A percentile compares a stretch with the other conserved stretches of the same genome.
These are phyloP conservation scores for Takifugu rubripes DNA, from an alignment of 2,797 vertebrate species.

Conservation along the genomic window DNA sequence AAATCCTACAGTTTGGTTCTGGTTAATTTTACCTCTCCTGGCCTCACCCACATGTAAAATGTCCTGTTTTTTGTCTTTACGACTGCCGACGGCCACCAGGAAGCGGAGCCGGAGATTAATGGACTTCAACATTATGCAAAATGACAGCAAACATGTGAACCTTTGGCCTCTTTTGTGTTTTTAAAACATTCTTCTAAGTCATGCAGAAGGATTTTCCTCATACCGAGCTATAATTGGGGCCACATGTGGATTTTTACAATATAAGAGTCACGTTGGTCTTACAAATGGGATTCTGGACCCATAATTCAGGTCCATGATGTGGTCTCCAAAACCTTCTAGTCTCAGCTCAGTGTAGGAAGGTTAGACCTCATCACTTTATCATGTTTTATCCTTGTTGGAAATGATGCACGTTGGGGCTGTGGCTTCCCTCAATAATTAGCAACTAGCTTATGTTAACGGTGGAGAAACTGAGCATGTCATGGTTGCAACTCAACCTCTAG, in stretches of 20 bases:
- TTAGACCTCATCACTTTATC: slow-evolving; percentile 1
- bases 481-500: no score
- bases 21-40: slow-evolving; percentile 10
- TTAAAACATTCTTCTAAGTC: slow-evolving; percentile 23
- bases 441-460: no score
- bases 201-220: slow-evolving; percentile 36
- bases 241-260: slow-evolving; percentile 41
- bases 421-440: no score
- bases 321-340: slow-evolving; percentile 1
- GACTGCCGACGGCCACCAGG: not conserved
- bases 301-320: not conserved
- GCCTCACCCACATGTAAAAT: not conserved
- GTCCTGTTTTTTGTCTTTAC: not conserved
- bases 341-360: slow-evolving; percentile 23
- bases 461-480: no score
- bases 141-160: slow-evolving; percentile 28
- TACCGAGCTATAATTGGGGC: slow-evolving; percentile 34
- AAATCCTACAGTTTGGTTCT: slow-evolving; percentile 3
- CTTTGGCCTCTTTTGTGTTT: slow-evolving; percentile 22
- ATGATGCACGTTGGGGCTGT: no score
- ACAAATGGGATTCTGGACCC: slow-evolving; percentile 16
- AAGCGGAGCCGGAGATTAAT: no score
- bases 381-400: no score
- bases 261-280: slow-evolving; percentile 6
- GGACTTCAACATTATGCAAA: slow-evolving; percentile 12